These are phyloP conservation scores for Phenganax subtilis DNA, from an alignment of 92 coral and sea anemone genomes.

Conservation along the genomic window DNA sequence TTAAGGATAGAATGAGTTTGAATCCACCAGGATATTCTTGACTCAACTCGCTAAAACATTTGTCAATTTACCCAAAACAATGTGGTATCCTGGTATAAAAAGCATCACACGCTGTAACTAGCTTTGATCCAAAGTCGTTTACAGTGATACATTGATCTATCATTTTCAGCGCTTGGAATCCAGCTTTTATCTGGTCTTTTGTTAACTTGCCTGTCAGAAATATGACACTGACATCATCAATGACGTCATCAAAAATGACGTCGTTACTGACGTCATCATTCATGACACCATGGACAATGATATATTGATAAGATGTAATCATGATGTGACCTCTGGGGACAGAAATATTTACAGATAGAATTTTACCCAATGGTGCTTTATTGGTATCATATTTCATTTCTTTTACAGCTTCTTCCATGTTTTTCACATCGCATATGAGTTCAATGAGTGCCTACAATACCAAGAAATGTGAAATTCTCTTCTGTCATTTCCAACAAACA, in stretches of 20 bases:
- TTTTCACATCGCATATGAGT: conserved; percentile 81
- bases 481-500: too few relatives aligned
- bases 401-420: conserved; percentile 91
- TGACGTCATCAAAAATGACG: neutral
- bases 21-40: neutral
- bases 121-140: conserved; percentile 71
- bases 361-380: conserved; percentile 89
- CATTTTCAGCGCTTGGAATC: conserved; percentile 75
- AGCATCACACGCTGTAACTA: conserved; percentile 83
- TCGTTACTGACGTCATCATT: too few relatives aligned
- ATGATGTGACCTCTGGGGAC: too few relatives aligned
- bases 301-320: too few relatives aligned
- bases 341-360: too few relatives aligned
- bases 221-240: neutral
- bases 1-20: neutral
- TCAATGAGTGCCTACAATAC: conserved; percentile 49
- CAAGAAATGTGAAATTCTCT: neutral
- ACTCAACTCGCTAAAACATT: too few relatives aligned
- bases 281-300: too few relatives aligned
- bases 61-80: conserved; percentile 77
- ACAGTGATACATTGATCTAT: conserved; percentile 77
- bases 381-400: conserved; percentile 95
- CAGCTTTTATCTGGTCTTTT: conserved; percentile 91
- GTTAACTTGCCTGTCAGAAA: conserved; percentile 73
- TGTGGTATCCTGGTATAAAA: conserved; percentile 96